Conservation (phyloP, 1,140 invertebrate genomes). For the Melanaphis sacchari region DNA sequence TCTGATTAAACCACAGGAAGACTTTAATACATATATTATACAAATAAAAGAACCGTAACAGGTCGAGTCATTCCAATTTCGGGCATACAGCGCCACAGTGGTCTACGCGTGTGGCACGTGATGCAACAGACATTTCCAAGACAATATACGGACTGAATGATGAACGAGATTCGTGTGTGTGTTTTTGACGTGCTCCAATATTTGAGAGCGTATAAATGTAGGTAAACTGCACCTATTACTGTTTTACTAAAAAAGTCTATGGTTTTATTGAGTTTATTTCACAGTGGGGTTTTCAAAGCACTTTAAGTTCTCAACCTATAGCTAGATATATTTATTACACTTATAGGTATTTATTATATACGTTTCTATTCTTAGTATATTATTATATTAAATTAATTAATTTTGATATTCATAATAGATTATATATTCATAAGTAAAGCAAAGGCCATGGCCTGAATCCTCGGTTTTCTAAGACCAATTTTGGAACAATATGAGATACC, state of each 20-base stretch:
- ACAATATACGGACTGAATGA: constrained; percentile 20
- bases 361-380: neutral
- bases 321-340: neutral
- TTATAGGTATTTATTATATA: neutral
- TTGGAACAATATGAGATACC: neutral
- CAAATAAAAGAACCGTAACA: constrained; percentile 33
- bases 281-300: neutral
- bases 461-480: neutral
- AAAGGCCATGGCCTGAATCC: constrained; percentile 28
- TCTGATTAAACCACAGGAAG: constrained; percentile 52
- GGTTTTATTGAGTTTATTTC: neutral
- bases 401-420: constrained; percentile 3
- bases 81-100: constrained; percentile 22
- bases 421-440: neutral
- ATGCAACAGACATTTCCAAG: constrained; percentile 15
- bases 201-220: neutral
- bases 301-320: neutral
- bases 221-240: neutral
- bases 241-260: neutral
- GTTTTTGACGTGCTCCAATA: constrained; percentile 28
- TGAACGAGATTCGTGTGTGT: constrained; percentile 9
- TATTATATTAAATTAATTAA: neutral
- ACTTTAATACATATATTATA: neutral
- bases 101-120: constrained; percentile 23
- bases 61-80: constrained; percentile 43